Evolutionary conservation across 2,888 invertebrate species (phyloP).

Genomic region (Hoplodrina blanda): DNA sequence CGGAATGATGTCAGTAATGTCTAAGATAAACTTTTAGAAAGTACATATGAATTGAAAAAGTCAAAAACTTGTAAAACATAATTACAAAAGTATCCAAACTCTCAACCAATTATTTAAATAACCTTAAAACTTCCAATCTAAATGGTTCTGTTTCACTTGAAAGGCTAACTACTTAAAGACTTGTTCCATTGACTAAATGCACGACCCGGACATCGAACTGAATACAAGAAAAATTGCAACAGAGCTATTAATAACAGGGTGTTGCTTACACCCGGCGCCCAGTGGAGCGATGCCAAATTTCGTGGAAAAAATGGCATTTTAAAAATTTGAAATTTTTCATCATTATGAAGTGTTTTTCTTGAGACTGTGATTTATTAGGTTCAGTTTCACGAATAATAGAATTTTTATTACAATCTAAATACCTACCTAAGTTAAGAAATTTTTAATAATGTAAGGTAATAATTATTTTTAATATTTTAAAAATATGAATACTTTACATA

Average conservation of each 20-base stretch:
- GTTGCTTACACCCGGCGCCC: conserved; percentile 58
- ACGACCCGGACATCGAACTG: conserved; percentile 30
- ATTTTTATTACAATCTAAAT: background rate
- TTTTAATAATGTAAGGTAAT: background rate
- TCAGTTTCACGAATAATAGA: background rate
- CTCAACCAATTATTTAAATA: background rate
- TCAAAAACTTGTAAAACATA: background rate
- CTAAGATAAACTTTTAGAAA: no score
- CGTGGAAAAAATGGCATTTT: conserved; percentile 46
- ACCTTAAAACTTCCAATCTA: conserved; percentile 9
- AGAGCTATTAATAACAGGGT: conserved; percentile 54
- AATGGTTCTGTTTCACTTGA: conserved; percentile 16
- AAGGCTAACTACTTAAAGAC: conserved; percentile 19
- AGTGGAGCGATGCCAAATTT: conserved; percentile 62
- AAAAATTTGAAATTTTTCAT: conserved; percentile 20
- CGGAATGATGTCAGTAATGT: no score
- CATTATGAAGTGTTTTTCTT: conserved; percentile 10
- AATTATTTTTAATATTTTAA: background rate
- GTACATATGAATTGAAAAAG: no score
- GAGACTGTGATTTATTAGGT: conserved; percentile 26
- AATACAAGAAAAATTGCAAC: conserved; percentile 47
- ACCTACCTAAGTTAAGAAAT: background rate
- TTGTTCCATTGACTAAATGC: conserved; percentile 25
- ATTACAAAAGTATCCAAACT: background rate
- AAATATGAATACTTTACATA: background rate